A percentile compares a stretch with the other conserved stretches of the same genome.
These are phyloP conservation scores for Bradypus variegatus DNA, from an alignment of 2,797 vertebrate genomes.

Conservation along the genomic window DNA sequence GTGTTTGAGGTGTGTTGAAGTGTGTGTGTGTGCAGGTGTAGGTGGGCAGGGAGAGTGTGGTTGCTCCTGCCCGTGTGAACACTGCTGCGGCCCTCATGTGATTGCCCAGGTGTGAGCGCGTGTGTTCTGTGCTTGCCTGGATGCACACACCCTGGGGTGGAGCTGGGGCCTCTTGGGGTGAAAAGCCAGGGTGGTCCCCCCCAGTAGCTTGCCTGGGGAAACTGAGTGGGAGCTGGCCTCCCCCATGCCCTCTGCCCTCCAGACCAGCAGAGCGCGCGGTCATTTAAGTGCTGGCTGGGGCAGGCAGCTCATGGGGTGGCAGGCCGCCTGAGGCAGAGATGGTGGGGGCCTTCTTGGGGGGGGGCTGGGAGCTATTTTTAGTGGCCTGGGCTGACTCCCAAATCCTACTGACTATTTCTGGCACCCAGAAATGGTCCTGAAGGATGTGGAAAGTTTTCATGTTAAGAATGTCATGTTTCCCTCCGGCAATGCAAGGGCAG, in stretches of 20 bases:
- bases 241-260: background rate
- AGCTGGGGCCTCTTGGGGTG: background rate
- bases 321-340: conserved; percentile 50
- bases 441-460: conserved; percentile 66
- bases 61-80: background rate
- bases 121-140: background rate
- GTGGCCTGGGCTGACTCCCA: conserved; percentile 71
- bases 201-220: background rate
- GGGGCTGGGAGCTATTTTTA: conserved; percentile 72
- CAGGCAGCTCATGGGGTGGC: conserved; percentile 56
- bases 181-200: background rate
- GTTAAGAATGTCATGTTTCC: conserved; percentile 62
- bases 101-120: rapidly evolving
- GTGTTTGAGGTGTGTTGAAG: background rate
- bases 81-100: background rate
- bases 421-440: conserved; percentile 69
- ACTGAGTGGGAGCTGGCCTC: background rate
- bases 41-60: background rate
- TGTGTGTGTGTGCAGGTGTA: rapidly evolving
- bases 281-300: conserved; percentile 68
- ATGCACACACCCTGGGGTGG: background rate
- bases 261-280: conserved; percentile 55
- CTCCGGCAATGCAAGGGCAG: conserved; percentile 57
- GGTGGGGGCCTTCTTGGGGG: conserved; percentile 55
- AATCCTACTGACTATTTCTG: conserved; percentile 72